Percentiles rank a stretch among this genome's conserved stretches.
phyloP scores from a whole-genome alignment of 2,888 invertebrate genomes.

The Schizaphis graminum region DNA sequence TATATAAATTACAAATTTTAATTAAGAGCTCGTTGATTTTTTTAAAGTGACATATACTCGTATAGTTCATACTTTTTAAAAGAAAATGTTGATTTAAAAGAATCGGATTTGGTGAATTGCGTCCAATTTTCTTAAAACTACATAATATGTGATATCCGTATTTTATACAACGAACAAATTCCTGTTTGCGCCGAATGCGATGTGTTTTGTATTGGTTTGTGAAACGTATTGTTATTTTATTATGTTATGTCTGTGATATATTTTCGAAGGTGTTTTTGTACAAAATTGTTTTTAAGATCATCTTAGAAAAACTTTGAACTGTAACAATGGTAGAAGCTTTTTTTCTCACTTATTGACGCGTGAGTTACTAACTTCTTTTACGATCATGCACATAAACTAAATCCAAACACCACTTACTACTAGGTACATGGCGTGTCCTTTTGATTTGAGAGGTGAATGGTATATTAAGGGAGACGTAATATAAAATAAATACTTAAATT shows the following conservation, averaged over 20 bases:
- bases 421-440: background rate
- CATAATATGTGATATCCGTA: background rate
- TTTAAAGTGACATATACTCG: background rate
- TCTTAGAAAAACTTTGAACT: background rate
- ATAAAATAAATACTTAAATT: conserved; percentile 39
- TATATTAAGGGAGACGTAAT: background rate
- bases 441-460: background rate
- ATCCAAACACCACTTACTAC: background rate
- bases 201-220: background rate
- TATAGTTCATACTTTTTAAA: background rate
- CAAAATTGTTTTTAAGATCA: background rate
- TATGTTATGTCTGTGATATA: background rate
- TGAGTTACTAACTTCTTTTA: background rate
- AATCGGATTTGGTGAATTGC: background rate
- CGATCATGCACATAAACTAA: background rate
- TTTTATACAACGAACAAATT: background rate
- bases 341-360: background rate
- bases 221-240: background rate
- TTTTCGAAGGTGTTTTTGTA: background rate
- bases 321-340: background rate
- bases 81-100: background rate
- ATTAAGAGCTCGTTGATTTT: background rate
- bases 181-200: background rate
- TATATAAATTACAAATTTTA: background rate
- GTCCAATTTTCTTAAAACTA: background rate